These are phyloP conservation scores for Eupeodes corollae DNA, from an alignment of 1,140 invertebrate genomes.

Conservation along the genomic window DNA sequence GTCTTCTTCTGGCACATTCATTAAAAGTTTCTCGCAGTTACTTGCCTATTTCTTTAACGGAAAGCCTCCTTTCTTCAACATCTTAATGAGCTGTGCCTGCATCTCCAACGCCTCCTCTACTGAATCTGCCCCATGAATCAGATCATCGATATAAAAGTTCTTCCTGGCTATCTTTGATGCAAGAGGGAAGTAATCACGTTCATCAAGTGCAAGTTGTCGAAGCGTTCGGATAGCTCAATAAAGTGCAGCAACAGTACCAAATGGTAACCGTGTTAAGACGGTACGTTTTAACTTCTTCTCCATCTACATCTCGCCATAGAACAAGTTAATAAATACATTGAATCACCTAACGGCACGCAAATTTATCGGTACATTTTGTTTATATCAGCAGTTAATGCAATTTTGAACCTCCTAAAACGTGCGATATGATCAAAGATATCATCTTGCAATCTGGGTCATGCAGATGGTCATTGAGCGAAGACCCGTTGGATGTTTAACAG, in stretches of 20 bases:
- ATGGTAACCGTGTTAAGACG: constrained; percentile 27
- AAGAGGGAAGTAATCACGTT: constrained; percentile 18
- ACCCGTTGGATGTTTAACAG: constrained; percentile 6
- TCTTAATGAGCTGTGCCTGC: constrained; percentile 5
- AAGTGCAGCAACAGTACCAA: constrained; percentile 18
- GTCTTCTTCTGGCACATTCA: background rate
- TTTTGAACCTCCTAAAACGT: constrained; percentile 20
- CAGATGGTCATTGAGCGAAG: constrained; percentile 24
- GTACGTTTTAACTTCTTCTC: constrained; percentile 17
- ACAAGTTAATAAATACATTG: constrained; percentile 29
- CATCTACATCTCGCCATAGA: constrained; percentile 23
- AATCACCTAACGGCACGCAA: constrained; percentile 8
- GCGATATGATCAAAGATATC: constrained; percentile 31
- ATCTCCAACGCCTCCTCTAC: constrained; percentile 7
- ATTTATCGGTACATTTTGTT: constrained; percentile 29
- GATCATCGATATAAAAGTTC: constrained; percentile 36
- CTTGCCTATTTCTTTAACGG: too few species aligned
- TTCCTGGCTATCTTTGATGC: constrained; percentile 17
- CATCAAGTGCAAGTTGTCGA: constrained; percentile 20
- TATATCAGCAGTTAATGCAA: constrained; percentile 17
- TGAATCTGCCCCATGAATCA: constrained; percentile 19
- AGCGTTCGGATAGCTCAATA: constrained; percentile 19
- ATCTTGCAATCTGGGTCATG: constrained; percentile 21
- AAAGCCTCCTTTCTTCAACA: constrained; percentile 26
- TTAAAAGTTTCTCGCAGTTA: constrained; percentile 4